Percentiles rank a stretch among this genome's conserved stretches.
These are phyloP conservation scores for Chaetura pelagica DNA, from an alignment of 2,113 vertebrate species.

Conservation along the genomic window DNA sequence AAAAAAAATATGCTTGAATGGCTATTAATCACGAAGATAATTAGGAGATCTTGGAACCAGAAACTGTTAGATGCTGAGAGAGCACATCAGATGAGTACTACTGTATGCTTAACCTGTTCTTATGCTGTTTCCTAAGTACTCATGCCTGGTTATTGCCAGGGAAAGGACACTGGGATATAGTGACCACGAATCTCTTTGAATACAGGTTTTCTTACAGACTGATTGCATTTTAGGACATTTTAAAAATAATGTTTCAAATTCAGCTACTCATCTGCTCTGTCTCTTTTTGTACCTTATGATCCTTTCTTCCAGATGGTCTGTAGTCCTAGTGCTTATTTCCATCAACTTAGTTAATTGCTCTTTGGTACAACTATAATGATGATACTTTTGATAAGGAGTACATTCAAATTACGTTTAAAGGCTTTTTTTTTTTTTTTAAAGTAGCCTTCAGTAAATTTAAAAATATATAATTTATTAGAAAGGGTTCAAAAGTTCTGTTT, in stretches of 20 bases:
- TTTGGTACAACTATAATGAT: neutral
- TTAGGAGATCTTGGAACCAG: slow-evolving; percentile 16
- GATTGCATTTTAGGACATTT: neutral
- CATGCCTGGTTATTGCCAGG: neutral
- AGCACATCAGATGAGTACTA: neutral
- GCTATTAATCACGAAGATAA: slow-evolving; percentile 50
- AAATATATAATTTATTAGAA: neutral
- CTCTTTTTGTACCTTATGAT: neutral
- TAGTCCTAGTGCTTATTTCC: neutral
- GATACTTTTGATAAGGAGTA: neutral
- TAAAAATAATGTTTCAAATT: neutral
- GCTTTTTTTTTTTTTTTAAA: neutral
- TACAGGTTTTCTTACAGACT: neutral
- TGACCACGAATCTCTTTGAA: neutral
- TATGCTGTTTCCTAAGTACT: neutral
- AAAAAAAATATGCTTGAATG: neutral
- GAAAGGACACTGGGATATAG: neutral
- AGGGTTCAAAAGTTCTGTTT: neutral
- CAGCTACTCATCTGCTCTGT: neutral
- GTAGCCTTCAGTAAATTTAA: neutral
- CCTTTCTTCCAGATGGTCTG: neutral
- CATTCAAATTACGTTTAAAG: neutral
- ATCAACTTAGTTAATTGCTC: neutral
- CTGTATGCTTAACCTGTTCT: neutral
- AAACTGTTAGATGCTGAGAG: neutral